phyloP scores from a whole-genome alignment of 2,113 vertebrate species.

The Tinamus guttatus region DNA sequence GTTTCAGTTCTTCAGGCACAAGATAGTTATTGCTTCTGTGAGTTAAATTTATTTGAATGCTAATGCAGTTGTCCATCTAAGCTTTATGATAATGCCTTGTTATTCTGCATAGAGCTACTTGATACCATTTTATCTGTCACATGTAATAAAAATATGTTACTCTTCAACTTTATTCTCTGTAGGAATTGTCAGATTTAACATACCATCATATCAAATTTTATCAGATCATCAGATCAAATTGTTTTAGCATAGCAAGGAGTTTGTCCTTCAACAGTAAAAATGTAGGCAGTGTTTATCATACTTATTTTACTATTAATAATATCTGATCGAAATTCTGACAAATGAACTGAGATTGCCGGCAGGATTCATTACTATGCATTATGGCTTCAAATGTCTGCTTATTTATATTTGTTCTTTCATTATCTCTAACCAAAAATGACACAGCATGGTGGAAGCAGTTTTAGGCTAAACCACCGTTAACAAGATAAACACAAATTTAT shows the following conservation, averaged over 20 bases:
- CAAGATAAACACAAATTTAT: neutral
- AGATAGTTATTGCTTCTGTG: neutral
- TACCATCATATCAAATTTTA: neutral
- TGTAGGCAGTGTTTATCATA: neutral
- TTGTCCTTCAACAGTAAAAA: neutral
- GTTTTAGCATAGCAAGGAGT: neutral
- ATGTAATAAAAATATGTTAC: neutral
- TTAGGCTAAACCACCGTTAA: neutral
- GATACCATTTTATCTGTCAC: neutral
- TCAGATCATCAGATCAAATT: neutral
- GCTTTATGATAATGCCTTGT: constrained; percentile 16
- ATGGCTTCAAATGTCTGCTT: neutral
- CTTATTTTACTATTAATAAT: neutral
- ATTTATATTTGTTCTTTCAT: constrained; percentile 49
- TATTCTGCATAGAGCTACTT: neutral
- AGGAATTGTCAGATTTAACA: neutral
- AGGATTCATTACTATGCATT: neutral
- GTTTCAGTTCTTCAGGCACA: neutral
- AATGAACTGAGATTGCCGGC: neutral
- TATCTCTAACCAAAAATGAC: neutral
- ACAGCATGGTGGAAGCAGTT: neutral
- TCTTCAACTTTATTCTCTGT: neutral
- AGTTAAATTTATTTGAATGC: neutral
- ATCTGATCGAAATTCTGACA: constrained; percentile 29
- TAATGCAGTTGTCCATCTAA: neutral